phyloP scores from a whole-genome alignment of 92 coral and sea anemone species.

The Parazoanthus swiftii region DNA sequence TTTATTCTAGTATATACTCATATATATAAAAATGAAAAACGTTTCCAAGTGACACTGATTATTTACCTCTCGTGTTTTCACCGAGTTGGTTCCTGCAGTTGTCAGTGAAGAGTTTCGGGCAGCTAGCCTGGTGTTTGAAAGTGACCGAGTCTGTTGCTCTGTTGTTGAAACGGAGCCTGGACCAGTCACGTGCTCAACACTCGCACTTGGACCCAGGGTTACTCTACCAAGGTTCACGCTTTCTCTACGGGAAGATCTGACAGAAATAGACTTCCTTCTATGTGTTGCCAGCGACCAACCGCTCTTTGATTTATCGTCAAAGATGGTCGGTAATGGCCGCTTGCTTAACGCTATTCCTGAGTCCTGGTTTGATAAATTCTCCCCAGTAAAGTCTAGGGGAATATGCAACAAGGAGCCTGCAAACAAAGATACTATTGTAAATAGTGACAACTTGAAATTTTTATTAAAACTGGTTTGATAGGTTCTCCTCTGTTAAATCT shows the following conservation, averaged over 20 bases:
- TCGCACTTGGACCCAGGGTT: neutral
- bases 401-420: slow-evolving; percentile 70
- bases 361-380: slow-evolving; percentile 58
- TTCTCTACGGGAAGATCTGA: slow-evolving; percentile 30
- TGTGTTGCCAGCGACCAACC: slow-evolving; percentile 22
- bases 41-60: no score
- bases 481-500: slow-evolving; percentile 65
- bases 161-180: slow-evolving; percentile 32
- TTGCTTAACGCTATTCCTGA: slow-evolving; percentile 51
- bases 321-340: slow-evolving; percentile 65
- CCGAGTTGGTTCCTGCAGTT: neutral
- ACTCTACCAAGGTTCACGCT: neutral
- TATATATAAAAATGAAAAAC: no score
- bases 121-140: slow-evolving; percentile 4
- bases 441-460: no score
- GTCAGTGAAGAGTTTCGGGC: slow-evolving; percentile 1
- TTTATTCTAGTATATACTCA: no score
- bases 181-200: slow-evolving; percentile 25
- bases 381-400: slow-evolving; percentile 70
- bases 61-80: slow-evolving; percentile 29
- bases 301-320: slow-evolving; percentile 63
- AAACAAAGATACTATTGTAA: neutral
- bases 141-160: slow-evolving; percentile 24
- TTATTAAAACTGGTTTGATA: neutral
- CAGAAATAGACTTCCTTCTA: slow-evolving; percentile 48